Evolutionary conservation across 2,888 invertebrate species (phyloP), one percentile per base, ranked within the genome.

Genomic region (Meghimatium bilineatum): DNA sequence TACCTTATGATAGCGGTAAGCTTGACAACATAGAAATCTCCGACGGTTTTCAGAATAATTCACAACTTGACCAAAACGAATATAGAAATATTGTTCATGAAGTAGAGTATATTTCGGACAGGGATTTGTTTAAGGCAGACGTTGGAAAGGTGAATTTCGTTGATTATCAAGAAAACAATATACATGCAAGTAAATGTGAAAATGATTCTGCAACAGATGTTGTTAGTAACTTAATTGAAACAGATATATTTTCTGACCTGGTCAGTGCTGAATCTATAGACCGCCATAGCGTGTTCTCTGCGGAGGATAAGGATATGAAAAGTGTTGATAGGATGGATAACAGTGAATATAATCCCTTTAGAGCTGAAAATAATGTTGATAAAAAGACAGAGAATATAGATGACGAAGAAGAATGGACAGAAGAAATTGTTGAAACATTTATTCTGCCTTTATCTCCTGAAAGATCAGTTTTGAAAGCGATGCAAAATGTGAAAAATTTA

Each of bases 341-440:
- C 0, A 1, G 26, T 26, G 44, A n/a, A 44, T 12, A n/a, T 49
- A 26, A 14, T 32, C 32, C 20, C 12, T 10, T 5, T 1, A 32
- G 66, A 66, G 32, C 32, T 66, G 34, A 66, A 66, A 14, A 32
- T 17, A 10, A 12, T 17, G 14, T 66, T 3, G 66, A 66, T 66
- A 32, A 20, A 63, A n/a, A 5, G 29, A 63, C 29, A 23, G 71
- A 71, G 38, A 17, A 1, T 1, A 32, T 32, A 26, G 72, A 36
- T 29, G 66, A 63, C n/a, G 72, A 56, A 1, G 81, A 74, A 29
- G 72, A 74, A 34, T 60, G 63, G 81, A 60, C 38, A 36, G 72
- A 81, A 32, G 72, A 60, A 8, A 32, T 74, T 34, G 60, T 38
- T n/a, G 81, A 81, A 52, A 81, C 81, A 0, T 81, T 63, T 60